Evolutionary conservation across 2,797 vertebrate species (phyloP), one percentile per base, ranked within the genome.

Genomic region (Myotis pilosus): DNA sequence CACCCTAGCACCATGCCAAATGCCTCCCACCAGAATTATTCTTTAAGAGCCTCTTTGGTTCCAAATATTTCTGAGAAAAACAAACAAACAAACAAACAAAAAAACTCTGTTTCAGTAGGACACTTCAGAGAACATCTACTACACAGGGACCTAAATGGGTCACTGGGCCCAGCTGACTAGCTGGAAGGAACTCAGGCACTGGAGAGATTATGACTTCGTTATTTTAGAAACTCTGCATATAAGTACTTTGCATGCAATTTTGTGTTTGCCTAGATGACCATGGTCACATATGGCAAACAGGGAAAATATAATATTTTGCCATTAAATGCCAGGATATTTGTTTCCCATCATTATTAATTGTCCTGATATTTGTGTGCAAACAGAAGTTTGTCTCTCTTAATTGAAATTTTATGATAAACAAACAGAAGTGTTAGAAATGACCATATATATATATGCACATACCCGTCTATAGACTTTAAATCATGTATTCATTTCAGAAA

Each of bases 331-430:
- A 91, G 69, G 38, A 0, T 78, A 91, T 92, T 85, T 72, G 4
- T 90, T 98, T 97, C 53, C 84, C 1, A 1, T 96, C 78, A n/a
- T 78, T 93, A 95, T 95, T 98, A 97, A 98, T 98, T 98, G 94
- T 78, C 57, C 3, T 10, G 86, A 47, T 96, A 89, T 94, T 97
- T 84, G 38, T 66, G 5, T 86, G 83, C 96, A 97, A 97, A 97
- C 76, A 98, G 89, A 94, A 96, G 33, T 76, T 97, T 96, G 71
- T 95, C 78, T 38, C 9, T 93, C 68, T 94, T 95, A 97, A 98
- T 97, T 98, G 95, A 98, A 97, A 97, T 96, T 98, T 97, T 97
- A 91, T 96, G 97, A 94, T 89, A 95, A 75, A 78, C 88, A 97
- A 98, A 98, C 69, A 97, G 68, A 97, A 97, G 72, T 85, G 16